Evolutionary conservation across 1,140 invertebrate species (phyloP).

Genomic region (Apis cerana): DNA sequence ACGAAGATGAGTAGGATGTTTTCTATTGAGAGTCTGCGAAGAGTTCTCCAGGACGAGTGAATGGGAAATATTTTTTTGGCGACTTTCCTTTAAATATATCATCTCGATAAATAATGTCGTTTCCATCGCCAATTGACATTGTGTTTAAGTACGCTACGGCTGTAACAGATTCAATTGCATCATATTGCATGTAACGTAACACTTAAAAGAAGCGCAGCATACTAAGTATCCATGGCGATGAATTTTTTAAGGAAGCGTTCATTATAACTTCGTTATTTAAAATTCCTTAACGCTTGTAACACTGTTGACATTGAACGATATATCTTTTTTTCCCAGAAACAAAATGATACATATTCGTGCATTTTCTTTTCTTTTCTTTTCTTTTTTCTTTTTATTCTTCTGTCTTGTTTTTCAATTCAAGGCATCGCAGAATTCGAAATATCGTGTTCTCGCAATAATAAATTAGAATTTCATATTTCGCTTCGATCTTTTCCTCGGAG

Average conservation of each 20-base stretch:
- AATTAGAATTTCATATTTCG: constrained; percentile 4
- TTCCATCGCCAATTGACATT: background rate
- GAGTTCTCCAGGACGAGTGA: too few species aligned
- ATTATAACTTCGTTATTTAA: background rate
- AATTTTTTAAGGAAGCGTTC: constrained; percentile 9
- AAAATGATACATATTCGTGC: background rate
- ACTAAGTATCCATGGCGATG: background rate
- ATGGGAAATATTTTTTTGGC: too few species aligned
- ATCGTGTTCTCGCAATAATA: background rate
- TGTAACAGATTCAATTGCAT: constrained; percentile 15
- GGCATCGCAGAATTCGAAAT: background rate
- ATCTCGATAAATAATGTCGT: too few species aligned
- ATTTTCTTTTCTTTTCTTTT: background rate
- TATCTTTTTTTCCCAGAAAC: background rate
- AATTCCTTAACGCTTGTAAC: background rate
- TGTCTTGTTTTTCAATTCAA: background rate
- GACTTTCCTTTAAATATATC: too few species aligned
- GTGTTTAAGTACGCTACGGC: background rate
- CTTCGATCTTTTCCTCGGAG: background rate
- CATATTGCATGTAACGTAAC: constrained; percentile 15
- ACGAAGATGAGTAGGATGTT: too few species aligned
- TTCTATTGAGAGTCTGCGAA: too few species aligned
- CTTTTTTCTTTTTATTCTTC: too few species aligned
- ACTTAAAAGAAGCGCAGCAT: background rate
- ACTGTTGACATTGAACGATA: background rate